Conservation (phyloP, 92 coral and sea anemone species). For the Meandrina meandrites region DNA sequence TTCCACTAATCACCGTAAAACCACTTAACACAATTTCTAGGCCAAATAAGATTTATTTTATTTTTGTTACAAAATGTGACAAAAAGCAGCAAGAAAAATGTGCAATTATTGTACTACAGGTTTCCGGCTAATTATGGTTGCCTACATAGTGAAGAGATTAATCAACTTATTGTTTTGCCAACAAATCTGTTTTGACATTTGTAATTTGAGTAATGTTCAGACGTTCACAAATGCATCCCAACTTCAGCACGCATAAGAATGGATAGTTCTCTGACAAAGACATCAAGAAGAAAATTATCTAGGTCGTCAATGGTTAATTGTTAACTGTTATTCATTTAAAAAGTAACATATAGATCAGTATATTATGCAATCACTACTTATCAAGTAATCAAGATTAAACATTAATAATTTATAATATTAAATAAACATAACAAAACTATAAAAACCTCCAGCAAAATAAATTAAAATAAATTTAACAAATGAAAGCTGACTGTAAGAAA, state of each 20-base stretch:
- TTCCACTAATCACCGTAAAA: too few species aligned
- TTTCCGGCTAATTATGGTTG: neutral
- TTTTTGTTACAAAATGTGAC: too few species aligned
- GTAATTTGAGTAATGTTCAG: neutral
- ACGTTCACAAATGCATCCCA: neutral
- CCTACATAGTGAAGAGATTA: neutral
- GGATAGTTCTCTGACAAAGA: conserved; percentile 23
- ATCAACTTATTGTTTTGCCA: neutral
- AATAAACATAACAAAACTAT: too few species aligned
- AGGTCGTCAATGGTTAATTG: neutral
- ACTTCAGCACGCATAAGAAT: conserved; percentile 9
- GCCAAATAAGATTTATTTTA: too few species aligned
- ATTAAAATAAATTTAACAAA: too few species aligned
- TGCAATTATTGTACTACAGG: too few species aligned
- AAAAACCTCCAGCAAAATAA: too few species aligned
- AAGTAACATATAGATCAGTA: neutral
- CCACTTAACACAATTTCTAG: neutral
- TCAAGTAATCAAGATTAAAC: too few species aligned
- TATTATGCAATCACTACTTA: too few species aligned
- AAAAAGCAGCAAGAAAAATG: neutral
- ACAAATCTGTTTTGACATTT: neutral
- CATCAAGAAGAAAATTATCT: neutral
- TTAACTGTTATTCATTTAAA: neutral
- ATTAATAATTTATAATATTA: too few species aligned
- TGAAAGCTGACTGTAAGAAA: too few species aligned